Base-by-base conservation (phyloP, 2,113 vertebrate species). In the Phalacrocorax aristotelis region DNA sequence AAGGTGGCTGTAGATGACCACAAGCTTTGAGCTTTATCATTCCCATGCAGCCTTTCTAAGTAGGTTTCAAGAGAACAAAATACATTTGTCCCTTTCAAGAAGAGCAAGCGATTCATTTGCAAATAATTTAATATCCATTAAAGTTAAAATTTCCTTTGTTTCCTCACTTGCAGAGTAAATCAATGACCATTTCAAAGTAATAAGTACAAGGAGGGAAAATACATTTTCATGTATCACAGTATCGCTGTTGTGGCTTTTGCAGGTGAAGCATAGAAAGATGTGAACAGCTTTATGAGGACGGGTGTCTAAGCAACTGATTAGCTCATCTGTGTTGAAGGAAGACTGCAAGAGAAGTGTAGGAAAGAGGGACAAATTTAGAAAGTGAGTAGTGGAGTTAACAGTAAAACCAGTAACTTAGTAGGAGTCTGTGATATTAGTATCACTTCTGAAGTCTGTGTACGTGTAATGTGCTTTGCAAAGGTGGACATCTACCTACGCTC, bases 291-390 rank as follows among this genome's bases (percentile, higher is more conserved):
- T 84, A 78, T 93, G 61, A 88, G 89, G 60, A 89, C 5, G 42
- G 97, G 93, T 97, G 97, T 97, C 97, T 97, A 97, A 97, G 96
- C 97, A 98, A 94, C 96, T 97, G 97, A 98, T 97, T 95, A 98
- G 92, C 79, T 97, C 92, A 79, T 97, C 95, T 97, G 80, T 87
- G 57, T 95, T 96, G 68, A 93, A 94, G 77, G 74, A 93, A 95
- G 92, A 75, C 79, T 89, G 71, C 83, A 91, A 95, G 65, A 84
- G 83, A 85, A 93, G 84, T 93, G 94, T 92, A 95, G 91, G 93
- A 95, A 94, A 95, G 68, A 91, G 83, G 40, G 92, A 93, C 90
- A 86, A 66, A 93, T 82, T 79, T 96, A 97, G 96, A 75, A 93
- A 96, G 84, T 60, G 75, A 92, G 94, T 89, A 95, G 83, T 83